Evolutionary conservation across 2,113 vertebrate species (phyloP).

Genomic region (Scolopax mira): DNA sequence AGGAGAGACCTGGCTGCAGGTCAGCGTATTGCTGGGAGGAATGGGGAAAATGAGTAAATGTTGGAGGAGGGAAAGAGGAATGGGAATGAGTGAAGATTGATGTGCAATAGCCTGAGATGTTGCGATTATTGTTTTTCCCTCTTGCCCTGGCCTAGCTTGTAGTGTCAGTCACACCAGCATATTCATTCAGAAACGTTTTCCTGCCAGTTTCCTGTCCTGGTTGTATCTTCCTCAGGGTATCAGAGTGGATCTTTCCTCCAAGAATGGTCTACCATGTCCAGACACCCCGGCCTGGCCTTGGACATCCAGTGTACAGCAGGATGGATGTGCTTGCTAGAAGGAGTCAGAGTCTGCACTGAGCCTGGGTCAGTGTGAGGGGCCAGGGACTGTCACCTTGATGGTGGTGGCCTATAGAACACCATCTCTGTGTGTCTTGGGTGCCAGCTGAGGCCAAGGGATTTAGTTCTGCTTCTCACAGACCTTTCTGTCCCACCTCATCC

Average conservation of each 20-base stretch:
- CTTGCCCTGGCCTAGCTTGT: neutral
- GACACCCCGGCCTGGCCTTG: neutral
- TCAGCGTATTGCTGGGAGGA: neutral
- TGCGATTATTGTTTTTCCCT: neutral
- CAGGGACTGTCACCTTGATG: neutral
- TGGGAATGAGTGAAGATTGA: neutral
- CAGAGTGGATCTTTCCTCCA: neutral
- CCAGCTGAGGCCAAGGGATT: neutral
- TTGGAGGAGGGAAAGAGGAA: neutral
- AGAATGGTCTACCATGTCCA: rapidly evolving
- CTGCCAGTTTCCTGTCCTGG: neutral
- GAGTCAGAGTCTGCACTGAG: rapidly evolving
- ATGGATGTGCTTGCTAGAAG: neutral
- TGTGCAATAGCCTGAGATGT: neutral
- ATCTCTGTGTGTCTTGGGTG: neutral
- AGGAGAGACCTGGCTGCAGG: neutral
- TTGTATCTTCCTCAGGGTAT: neutral
- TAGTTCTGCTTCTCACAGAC: neutral
- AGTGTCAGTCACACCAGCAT: neutral
- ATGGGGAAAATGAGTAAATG: neutral
- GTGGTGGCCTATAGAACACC: neutral
- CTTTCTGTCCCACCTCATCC: neutral
- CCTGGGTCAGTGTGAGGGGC: rapidly evolving
- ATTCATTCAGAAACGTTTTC: neutral
- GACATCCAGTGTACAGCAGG: neutral